Evolutionary conservation across 30 jellyfish, hydroid and myxozoan species (phyloP).

Genomic region (Turritopsis dohrnii): DNA sequence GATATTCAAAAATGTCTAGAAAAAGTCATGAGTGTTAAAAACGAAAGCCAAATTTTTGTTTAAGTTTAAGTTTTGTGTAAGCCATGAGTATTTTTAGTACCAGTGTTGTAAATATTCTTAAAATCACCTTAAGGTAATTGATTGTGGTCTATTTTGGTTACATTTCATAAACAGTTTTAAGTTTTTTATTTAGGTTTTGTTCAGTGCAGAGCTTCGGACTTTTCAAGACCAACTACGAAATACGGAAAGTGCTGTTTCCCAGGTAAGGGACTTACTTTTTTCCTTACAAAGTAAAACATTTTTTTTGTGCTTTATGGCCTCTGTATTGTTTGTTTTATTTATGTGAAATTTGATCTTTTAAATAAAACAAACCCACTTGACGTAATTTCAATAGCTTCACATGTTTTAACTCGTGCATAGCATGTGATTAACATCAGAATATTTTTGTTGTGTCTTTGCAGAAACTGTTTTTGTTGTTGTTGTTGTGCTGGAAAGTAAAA

Average conservation of each 20-base stretch:
- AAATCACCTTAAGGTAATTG: neutral
- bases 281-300: too few species aligned
- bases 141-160: neutral
- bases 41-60: too few species aligned
- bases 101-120: neutral
- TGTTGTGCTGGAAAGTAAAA: neutral
- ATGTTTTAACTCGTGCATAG: neutral
- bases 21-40: too few species aligned
- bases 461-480: neutral
- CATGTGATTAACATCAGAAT: neutral
- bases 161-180: neutral
- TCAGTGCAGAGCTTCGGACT: constrained; percentile 60
- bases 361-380: neutral
- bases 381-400: neutral
- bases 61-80: too few species aligned
- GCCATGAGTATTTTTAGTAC: neutral
- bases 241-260: neutral
- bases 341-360: neutral
- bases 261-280: neutral
- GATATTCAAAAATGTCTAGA: too few species aligned
- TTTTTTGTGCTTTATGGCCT: neutral
- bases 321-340: neutral
- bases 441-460: too few species aligned
- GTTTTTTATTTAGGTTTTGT: constrained; percentile 45
- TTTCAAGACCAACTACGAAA: constrained; percentile 15